Evolutionary conservation across 1,140 invertebrate species (phyloP).

Genomic region (Pomphorhynchus laevis): DNA sequence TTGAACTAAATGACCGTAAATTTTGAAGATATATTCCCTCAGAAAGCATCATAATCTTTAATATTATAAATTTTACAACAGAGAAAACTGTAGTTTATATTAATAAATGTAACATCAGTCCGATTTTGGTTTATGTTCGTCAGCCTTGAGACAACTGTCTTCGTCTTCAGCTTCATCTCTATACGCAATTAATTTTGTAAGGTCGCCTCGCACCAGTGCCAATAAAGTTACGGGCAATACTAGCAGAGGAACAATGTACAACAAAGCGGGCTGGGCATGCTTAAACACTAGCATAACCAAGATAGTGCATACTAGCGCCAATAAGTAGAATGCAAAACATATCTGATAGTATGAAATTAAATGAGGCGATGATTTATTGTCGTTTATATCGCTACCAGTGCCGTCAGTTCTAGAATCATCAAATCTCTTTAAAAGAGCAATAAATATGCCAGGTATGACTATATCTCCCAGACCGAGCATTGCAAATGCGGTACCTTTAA

Average conservation of each 20-base stretch:
- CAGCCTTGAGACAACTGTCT: no score
- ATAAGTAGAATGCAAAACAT: slow-evolving; percentile 47
- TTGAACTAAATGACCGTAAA: no score
- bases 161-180: slow-evolving; percentile 7
- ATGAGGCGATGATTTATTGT: neutral
- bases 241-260: slow-evolving; percentile 74
- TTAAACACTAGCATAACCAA: slow-evolving; percentile 91
- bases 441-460: slow-evolving; percentile 93
- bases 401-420: no score
- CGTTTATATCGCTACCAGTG: slow-evolving; percentile 26
- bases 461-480: slow-evolving; percentile 96
- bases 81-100: no score
- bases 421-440: slow-evolving; percentile 68
- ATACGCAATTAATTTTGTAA: slow-evolving; percentile 36
- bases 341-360: neutral
- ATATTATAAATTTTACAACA: no score
- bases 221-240: slow-evolving; percentile 45
- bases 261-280: slow-evolving; percentile 53
- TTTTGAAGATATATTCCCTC: no score
- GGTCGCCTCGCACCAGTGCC: slow-evolving; percentile 52
- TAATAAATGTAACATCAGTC: no score
- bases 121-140: no score
- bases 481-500: slow-evolving; percentile 64
- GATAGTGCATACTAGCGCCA: slow-evolving; percentile 63
- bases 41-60: no score